Percentiles rank a stretch among this genome's conserved stretches.
Evolutionary conservation across 2,797 vertebrate genomes (phyloP).

Genomic region (Epinephelus coioides): DNA sequence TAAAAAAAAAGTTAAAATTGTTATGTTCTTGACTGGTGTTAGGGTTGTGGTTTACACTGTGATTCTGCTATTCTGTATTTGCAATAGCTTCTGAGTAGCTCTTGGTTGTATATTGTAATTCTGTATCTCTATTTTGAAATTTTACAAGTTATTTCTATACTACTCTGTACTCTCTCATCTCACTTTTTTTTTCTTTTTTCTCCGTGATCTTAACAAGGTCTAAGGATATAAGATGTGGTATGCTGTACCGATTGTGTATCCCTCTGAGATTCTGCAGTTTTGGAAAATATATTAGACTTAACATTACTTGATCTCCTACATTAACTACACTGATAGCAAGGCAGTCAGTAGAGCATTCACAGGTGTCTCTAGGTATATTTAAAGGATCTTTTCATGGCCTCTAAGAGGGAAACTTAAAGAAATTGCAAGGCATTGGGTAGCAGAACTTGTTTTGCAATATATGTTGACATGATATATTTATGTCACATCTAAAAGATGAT

Average conservation of each 20-base stretch:
- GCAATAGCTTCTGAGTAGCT: not conserved
- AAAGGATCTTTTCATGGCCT: not conserved
- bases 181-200: no score
- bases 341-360: not conserved
- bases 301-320: conserved; percentile 11
- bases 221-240: not conserved
- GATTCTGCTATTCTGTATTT: not conserved
- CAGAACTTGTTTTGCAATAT: conserved; percentile 1
- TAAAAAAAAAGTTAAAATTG: no score
- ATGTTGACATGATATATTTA: not conserved
- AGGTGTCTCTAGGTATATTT: not conserved
- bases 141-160: no score
- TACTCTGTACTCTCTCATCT: no score
- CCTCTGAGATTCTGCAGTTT: conserved; percentile 16
- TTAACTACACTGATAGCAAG: not conserved
- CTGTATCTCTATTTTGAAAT: no score
- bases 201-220: no score
- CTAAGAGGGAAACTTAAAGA: not conserved
- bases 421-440: not conserved
- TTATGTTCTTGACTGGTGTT: no score
- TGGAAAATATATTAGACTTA: conserved; percentile 4
- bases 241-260: not conserved
- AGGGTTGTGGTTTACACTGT: not conserved
- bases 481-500: not conserved
- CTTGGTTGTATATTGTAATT: not conserved